Evolutionary conservation across 2,113 vertebrate genomes (phyloP), one percentile per base, ranked within the genome.

Genomic region (Eleginops maclovinus): DNA sequence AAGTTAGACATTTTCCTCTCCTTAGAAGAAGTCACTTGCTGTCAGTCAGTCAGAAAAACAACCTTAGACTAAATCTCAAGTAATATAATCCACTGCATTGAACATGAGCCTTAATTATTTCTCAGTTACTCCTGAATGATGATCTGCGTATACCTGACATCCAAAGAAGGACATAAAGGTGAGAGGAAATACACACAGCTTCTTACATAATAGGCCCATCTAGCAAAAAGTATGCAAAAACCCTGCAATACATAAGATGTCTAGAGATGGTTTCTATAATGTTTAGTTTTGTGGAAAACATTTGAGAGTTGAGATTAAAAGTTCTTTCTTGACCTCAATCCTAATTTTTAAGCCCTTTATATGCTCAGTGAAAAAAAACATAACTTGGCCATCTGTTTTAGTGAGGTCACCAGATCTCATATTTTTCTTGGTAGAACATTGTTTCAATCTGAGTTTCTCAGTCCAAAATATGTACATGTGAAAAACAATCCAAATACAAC

Each of bases 31-130:
- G 44, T 66, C 36, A 50, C 63, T 70, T 62, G 41, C 74, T 77
- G 76, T 76, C 83, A 79, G 56, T 88, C 81, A 72, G 44, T 36
- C 43, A 22, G n/a, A 71, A 81, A 87, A 88, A 80, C 31, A 82
- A 75, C 54, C 14, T 13, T 56, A 62, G 46, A 65, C 46, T 56
- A 54, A 59, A 59, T 0, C 54, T 15, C 4, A 24, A 58, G 46
- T 47, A 26, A 65, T 28, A 81, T 74, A 54, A 87, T 69, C 11
- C 47, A 40, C 40, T 53, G 26, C 59, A 56, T 56, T 69, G 59
- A 75, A 80, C 40, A 70, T 7, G 16, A 63, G 54, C 49, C 13
- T 5, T 31, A 55, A 64, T 70, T 61, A 54, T 82, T 24, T 64
- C 58, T 41, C 22, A 44, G 12, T 21, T 50, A 26, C 9, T 47